phyloP scores from a whole-genome alignment of 2,113 vertebrate genomes.

The Laticauda laticaudata region DNA sequence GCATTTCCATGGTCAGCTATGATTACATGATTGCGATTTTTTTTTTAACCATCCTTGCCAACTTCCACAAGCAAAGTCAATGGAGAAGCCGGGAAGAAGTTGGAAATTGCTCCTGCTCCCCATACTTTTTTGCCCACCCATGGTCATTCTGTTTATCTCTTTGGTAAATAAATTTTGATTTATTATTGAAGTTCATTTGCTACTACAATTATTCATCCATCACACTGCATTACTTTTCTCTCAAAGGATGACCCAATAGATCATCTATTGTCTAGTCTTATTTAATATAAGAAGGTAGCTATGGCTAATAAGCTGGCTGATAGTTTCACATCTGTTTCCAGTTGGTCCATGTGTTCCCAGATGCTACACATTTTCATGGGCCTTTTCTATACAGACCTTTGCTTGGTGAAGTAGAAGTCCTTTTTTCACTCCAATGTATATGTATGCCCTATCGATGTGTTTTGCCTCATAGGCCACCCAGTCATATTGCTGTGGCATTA shows the following conservation, averaged over 20 bases:
- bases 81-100: not conserved
- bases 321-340: not conserved
- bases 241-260: not conserved
- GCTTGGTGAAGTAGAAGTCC: slow-evolving; percentile 37
- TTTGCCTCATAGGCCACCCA: slow-evolving; percentile 50
- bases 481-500: slow-evolving; percentile 64
- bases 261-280: not conserved
- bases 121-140: not conserved
- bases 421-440: slow-evolving; percentile 48
- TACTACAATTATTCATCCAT: not conserved
- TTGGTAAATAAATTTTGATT: not conserved
- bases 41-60: not conserved
- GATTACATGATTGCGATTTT: not conserved
- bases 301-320: accelerated
- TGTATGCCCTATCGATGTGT: slow-evolving; percentile 43
- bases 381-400: slow-evolving; percentile 9
- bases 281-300: slow-evolving; percentile 3
- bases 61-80: not conserved
- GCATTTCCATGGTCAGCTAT: not conserved
- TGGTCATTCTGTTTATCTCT: not conserved
- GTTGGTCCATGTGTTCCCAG: not conserved
- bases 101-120: not conserved
- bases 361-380: slow-evolving; percentile 18
- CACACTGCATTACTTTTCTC: not conserved
- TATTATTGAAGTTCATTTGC: not conserved